Base-by-base conservation (phyloP, 92 coral and sea anemone species). In the Muricea muricata region DNA sequence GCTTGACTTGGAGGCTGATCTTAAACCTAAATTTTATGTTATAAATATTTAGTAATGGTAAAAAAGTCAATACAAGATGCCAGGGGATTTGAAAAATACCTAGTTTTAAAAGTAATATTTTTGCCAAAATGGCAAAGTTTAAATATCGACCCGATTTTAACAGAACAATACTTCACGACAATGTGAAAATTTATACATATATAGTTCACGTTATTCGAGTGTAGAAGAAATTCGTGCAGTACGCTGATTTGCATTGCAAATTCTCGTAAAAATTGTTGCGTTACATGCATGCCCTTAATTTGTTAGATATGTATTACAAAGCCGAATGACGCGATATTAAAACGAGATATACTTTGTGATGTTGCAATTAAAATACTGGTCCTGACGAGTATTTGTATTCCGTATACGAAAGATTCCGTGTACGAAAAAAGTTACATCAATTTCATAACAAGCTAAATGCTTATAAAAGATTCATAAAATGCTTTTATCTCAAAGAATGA, bases 401-500 rank as follows among this genome's bases (percentile, higher is more conserved):
- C 79, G 24, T 18, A n/a, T n/a, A n/a, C n/a, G n/a, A n/a, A n/a
- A n/a, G n/a, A n/a, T n/a, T n/a, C n/a, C n/a, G n/a, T n/a, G n/a
- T n/a, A 18, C 56, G 56, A 41, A 28, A 23, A 25, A 65, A 75
- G 80, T 11, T 4, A 75, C 21, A 75, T 75, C 42, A 75, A 75
- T 75, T 75, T 75, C 65, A 75, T 23, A 25, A 45, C 65, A 28
- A 7, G 2, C 3, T 4, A 13, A 25, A 54, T 54, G 18, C 35
- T 26, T 26, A 75, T 75, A 47, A 75, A 75, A 47, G 48, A 75
- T 75, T 75, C 35, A n/a, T n/a, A n/a, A 75, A n/a, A 47, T 15
- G 40, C 52, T n/a, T 21, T 68, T 7, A 68, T 65, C 37, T 35
- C 17, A 65, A 33, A 42, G 79, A 73, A 26, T 0, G 33, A 73